Evolutionary conservation across 2,113 vertebrate genomes (phyloP), one percentile per base, ranked within the genome.

Genomic region (Vulpes vulpes): DNA sequence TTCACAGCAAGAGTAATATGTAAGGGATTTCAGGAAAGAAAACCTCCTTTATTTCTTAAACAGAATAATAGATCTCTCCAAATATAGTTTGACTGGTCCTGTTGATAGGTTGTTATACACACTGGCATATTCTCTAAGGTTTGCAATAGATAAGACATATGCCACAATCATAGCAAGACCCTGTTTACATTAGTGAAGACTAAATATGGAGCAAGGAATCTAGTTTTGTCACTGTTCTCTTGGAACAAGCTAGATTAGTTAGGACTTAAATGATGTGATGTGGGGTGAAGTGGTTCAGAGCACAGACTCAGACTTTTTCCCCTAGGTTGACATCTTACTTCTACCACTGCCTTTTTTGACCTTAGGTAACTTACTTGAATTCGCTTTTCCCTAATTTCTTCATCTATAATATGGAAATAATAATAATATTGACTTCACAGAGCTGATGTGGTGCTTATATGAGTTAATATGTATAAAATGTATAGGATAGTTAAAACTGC

Each of bases 391-490:
- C 95, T 89, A 62, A 25, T 95, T 95, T 79, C 35, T 92, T 93
- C 62, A 89, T 64, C 51, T 94, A 55, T 23, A 90, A 92, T 65
- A 30, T 90, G 25, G 49, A 95, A 96, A 96, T 91, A 88, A 94
- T 81, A 86, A 87, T 67, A 76, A n/a, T 82, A 81, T 51, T 92
- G 12, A 51, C 15, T 1, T 89, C 49, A 43, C 32, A 64, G 62
- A 67, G 27, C 78, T 85, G 60, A 79, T 90, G 4, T 76, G 53
- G 76, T 67, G 9, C 11, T 92, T 80, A 71, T 87, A 65, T 30
- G 11, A 79, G 25, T 78, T 76, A 67, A 67, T 73, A 86, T 17
- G 19, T 93, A 85, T 20, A 74, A 64, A 84, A 90, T 84, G 7
- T 51, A 80, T 95, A 90, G n/a, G 90, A 57, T 25, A 67, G 71